Conservation (phyloP, 2,113 vertebrate genomes). For the Pholis gunnellus region DNA sequence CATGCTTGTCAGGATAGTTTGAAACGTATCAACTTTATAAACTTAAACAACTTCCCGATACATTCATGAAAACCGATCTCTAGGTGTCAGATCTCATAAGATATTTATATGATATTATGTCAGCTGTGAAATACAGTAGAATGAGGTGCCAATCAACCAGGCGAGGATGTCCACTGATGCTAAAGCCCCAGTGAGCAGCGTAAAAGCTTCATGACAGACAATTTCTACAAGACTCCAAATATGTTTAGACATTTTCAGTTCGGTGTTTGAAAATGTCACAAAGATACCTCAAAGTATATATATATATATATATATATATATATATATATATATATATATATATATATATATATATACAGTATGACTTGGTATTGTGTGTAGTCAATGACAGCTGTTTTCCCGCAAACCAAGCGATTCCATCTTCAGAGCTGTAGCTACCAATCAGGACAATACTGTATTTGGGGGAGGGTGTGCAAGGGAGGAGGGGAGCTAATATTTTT, state of each 20-base stretch:
- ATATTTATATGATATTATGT: conserved; percentile 27
- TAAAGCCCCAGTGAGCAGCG: conserved; percentile 5
- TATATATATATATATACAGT: not conserved
- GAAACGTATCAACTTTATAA: conserved; percentile 1
- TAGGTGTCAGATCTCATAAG: conserved; percentile 8
- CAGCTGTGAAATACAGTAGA: conserved; percentile 25
- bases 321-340: not conserved
- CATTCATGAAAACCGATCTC: conserved; percentile 11
- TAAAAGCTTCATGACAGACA: conserved; percentile 11
- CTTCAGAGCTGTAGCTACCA: not conserved
- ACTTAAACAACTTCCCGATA: not conserved
- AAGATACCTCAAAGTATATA: not conserved
- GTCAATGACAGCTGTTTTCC: not conserved
- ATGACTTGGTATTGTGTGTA: not conserved
- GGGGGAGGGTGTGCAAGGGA: not conserved
- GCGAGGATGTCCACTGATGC: conserved; percentile 23
- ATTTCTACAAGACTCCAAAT: conserved; percentile 1
- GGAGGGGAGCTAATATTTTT: not conserved
- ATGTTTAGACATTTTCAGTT: not conserved
- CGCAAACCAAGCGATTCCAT: not conserved
- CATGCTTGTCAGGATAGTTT: not conserved
- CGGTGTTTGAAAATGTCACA: conserved; percentile 2
- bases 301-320: not conserved
- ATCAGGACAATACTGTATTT: not conserved
- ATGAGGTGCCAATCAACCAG: conserved; percentile 23